These are phyloP conservation scores for Tadarida brasiliensis DNA, from an alignment of 2,797 vertebrate species.

Conservation along the genomic window DNA sequence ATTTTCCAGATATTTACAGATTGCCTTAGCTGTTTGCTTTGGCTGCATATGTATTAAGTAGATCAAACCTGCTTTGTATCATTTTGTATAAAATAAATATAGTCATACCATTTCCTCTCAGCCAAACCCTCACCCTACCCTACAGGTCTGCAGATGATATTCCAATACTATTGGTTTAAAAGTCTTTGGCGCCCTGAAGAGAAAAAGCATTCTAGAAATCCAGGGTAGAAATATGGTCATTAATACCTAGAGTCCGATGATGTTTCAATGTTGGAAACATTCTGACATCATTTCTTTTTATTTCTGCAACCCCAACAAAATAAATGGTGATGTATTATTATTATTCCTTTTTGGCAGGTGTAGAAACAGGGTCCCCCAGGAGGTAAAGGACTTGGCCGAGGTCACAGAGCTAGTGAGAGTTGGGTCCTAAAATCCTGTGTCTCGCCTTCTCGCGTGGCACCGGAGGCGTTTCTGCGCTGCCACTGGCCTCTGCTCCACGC, in stretches of 20 bases:
- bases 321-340: not conserved
- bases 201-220: slow-evolving; percentile 6
- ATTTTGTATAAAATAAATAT: slow-evolving; percentile 48
- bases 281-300: not conserved
- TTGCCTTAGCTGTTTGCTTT: slow-evolving; percentile 26
- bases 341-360: not conserved
- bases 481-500: not conserved
- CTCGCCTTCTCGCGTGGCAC: not conserved
- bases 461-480: not conserved
- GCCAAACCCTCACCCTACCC: not conserved
- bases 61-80: not conserved
- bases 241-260: not conserved
- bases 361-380: not conserved
- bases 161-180: slow-evolving; percentile 35
- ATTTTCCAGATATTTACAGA: not conserved
- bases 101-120: not conserved
- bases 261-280: not conserved
- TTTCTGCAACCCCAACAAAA: not conserved
- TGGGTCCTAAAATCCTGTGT: not conserved
- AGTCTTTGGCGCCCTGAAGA: not conserved
- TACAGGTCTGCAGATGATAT: not conserved
- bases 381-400: not conserved
- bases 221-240: not conserved
- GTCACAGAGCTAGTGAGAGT: not conserved
- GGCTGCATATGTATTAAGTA: not conserved